These are phyloP conservation scores for Siniperca knerii DNA, from an alignment of 2,113 vertebrate genomes.

Conservation along the genomic window DNA sequence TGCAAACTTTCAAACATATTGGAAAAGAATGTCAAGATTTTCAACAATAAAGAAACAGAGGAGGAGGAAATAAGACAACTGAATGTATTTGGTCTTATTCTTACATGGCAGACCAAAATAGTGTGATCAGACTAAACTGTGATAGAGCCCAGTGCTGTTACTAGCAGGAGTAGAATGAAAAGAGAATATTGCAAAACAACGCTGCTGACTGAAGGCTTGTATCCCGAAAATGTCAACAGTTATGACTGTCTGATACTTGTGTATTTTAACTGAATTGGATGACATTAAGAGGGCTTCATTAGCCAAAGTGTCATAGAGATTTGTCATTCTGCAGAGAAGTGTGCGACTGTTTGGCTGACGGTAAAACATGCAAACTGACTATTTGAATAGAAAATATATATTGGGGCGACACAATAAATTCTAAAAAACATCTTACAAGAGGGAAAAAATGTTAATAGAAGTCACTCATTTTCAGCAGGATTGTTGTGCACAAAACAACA, in stretches of 20 bases:
- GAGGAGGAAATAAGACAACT: background rate
- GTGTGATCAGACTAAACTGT: background rate
- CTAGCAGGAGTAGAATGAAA: background rate
- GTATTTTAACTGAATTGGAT: background rate
- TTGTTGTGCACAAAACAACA: background rate
- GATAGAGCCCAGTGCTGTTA: background rate
- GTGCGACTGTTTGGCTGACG: background rate
- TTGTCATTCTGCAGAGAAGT: background rate
- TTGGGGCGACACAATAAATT: background rate
- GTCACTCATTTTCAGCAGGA: background rate
- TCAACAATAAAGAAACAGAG: background rate
- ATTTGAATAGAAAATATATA: background rate
- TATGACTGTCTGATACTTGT: background rate
- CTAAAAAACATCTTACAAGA: background rate
- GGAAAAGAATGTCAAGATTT: background rate
- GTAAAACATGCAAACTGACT: background rate
- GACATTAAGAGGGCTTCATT: background rate
- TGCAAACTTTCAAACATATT: background rate
- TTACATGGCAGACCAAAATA: background rate
- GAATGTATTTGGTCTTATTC: background rate
- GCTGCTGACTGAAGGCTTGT: background rate
- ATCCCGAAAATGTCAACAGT: slow-evolving; percentile 3
- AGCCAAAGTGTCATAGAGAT: background rate
- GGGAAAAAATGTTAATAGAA: background rate
- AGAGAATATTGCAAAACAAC: background rate